Base-by-base conservation (phyloP, 2,888 invertebrate species). In the Neoaliturus tenellus region DNA sequence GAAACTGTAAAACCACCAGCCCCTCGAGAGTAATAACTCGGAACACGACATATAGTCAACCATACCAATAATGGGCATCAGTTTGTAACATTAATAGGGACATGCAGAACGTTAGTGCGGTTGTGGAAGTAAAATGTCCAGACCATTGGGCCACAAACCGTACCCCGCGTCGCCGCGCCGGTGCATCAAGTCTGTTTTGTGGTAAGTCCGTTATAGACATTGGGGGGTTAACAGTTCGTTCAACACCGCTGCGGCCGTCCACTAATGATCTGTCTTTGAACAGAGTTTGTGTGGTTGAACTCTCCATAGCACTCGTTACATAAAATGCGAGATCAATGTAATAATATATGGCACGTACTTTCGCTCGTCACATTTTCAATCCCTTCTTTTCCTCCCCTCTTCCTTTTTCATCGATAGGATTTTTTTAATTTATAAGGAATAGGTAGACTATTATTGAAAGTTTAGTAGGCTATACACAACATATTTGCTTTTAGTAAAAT, bases 111-210 rank as follows among this genome's bases (percentile, higher is more conserved):
- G n/a, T 51, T 55, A 31, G 62, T 4, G 73, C 35, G 73, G 71
- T 35, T 71, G n/a, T 23, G 71, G 71, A 71, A 39, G 71, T 71
- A 71, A 71, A 71, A 71, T 71, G 71, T 71, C 71, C 71, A 35
- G 69, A 33, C 69, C 69, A 69, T 69, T 41, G 71, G 33, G 41
- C 41, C 71, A 71, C 71, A 71, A 69, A 71, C 41, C 41, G 71
- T 14, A 71, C 71, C 33, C 33, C 31, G 44, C 2, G 51, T 39
- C 39, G 39, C 39, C 39, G 28, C 28, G 25, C 23, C 73, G 39
- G 44, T 44, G 73, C 73, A 48, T 44, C 23, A 75, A 75, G 44
- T 75, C 44, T 75, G 73, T 75, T 75, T 28, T 75, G 73, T 23
- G 73, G 73, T 44, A 25, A 28, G 39, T 35, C 73, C 20, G 28